Base-by-base conservation (phyloP, 2,888 invertebrate species). In the Meta bourneti region DNA sequence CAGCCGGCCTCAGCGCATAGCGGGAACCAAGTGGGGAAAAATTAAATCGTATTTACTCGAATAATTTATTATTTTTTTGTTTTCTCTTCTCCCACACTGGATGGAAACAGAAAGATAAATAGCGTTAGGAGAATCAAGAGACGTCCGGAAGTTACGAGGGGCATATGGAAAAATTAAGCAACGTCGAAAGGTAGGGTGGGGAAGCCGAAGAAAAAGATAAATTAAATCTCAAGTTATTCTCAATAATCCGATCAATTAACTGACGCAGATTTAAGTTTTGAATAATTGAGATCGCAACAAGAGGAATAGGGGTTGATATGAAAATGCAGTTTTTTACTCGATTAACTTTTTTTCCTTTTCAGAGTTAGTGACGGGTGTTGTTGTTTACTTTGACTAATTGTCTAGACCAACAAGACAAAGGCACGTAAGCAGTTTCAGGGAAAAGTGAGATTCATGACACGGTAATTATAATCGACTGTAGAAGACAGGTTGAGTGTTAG, bases 241-340 rank as follows among this genome's bases (percentile, higher is more conserved):
- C 81, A 85, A 90, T 90, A 90, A 90, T 86, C 90, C 85, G 90
- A 90, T 90, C 85, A 90, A 81, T 90, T 90, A 90, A 84, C 84
- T 84, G 84, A 78, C 90, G 90, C 75, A 85, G 85, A 90, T 86
- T 90, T 85, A 90, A 90, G 75, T 90, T 90, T 90, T 90, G 90
- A 90, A 90, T 90, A 90, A 90, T 90, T 90, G 83, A 90, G 90
- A 85, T 90, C 74, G 85, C 90, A 90, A 85, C 77, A 81, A 52
- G 84, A 84, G 20, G 69, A 81, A 69, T 48, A 51, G 89, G 61
- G n/a, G 19, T 48, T 72, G 78, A 48, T 7, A 69, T 11, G 61
- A 84, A 84, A 90, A 80, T 84, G 82, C 79, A 16, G 9, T 83
- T 20, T 82, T 83, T 77, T 69, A 61, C n/a, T 20, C 61, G 61